A percentile compares a stretch with the other conserved stretches of the same genome.
These are phyloP conservation scores for Zaprionus capensis DNA, from an alignment of 1,140 invertebrate species.

Conservation along the genomic window DNA sequence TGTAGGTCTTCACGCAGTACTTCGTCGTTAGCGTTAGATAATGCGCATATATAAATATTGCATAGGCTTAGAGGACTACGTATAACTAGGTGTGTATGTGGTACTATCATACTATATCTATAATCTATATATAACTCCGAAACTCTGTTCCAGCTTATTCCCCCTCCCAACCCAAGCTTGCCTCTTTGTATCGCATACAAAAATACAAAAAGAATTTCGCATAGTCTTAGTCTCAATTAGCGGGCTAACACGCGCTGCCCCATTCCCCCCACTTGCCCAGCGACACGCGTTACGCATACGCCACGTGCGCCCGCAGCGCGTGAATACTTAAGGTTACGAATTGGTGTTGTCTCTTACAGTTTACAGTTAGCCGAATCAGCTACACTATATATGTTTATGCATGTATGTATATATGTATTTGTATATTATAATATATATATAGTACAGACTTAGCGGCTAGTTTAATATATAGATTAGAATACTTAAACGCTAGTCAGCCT, in stretches of 20 bases:
- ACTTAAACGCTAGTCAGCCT: conserved; percentile 75
- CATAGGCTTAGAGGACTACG: conserved; percentile 44
- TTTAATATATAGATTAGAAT: conserved; percentile 19
- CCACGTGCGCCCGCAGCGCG: conserved; percentile 28
- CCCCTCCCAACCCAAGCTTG: conserved; percentile 21
- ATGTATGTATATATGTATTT: conserved; percentile 13
- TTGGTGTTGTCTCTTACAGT: conserved; percentile 76
- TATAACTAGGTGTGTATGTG: conserved; percentile 1
- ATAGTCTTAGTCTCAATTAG: conserved; percentile 79
- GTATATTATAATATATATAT: conserved; percentile 25
- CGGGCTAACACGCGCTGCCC: conserved; percentile 37
- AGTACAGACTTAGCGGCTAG: conserved; percentile 30
- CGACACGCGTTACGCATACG: conserved; percentile 44
- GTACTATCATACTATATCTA: conserved; percentile 5
- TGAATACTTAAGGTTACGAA: conserved; percentile 72
- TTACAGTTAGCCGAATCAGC: conserved; percentile 41
- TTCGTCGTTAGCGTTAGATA: conserved; percentile 56
- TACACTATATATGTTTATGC: conserved; percentile 40
- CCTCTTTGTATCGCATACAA: conserved; percentile 78
- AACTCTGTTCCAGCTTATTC: neutral
- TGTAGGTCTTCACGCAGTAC: conserved; percentile 65
- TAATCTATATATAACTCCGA: conserved; percentile 2
- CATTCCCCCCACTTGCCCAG: conserved; percentile 22
- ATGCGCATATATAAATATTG: conserved; percentile 54
- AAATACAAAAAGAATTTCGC: conserved; percentile 75